Base-by-base conservation (phyloP, 2,888 invertebrate genomes). In the Sericinus montela region DNA sequence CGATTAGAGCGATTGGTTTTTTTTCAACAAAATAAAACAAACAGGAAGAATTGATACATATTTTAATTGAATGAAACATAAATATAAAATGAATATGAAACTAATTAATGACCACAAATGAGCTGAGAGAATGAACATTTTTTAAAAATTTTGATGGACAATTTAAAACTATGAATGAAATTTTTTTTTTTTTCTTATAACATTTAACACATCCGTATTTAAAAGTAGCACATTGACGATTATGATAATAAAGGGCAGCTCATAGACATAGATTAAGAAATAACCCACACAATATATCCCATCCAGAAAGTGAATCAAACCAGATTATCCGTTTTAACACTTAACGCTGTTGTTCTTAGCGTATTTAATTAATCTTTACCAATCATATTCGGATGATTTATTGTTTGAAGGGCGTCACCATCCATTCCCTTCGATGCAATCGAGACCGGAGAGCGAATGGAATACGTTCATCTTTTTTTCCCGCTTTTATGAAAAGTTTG, bases 401-500 rank as follows among this genome's bases (percentile, higher is more conserved):
- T 19, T 9, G 42, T 32, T 36, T 54, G 62, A 61, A 62, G 61
- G 63, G 56, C 57, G 49, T 58, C 60, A 58, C 58, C 57, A 64
- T 70, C 65, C 41, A 36, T 59, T 62, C 62, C 59, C 63, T 69
- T 69, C 70, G 58, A 55, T 62, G 65, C 65, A 69, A 67, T 73
- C 74, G 62, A 75, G 63, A 71, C 78, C 84, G 58, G 62, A 67
- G 55, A 54, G 52, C 52, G 52, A 47, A 52, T 53, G 53, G 43
- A 44, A 54, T 44, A 37, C 54, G 62, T 73, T 89, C 89, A 89
- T 69, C 89, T 89, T 66, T 89, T 89, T 62, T 86, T 88, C 54
- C 80, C 80, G 59, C 68, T 81, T 55, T 84, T 87, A 56, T 77
- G 80, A 50, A 90, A 87, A 19, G 92, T 90, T 62, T 94, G 93